Conservation (phyloP, 2,113 vertebrate genomes). For the Crotophaga sulcirostris region DNA sequence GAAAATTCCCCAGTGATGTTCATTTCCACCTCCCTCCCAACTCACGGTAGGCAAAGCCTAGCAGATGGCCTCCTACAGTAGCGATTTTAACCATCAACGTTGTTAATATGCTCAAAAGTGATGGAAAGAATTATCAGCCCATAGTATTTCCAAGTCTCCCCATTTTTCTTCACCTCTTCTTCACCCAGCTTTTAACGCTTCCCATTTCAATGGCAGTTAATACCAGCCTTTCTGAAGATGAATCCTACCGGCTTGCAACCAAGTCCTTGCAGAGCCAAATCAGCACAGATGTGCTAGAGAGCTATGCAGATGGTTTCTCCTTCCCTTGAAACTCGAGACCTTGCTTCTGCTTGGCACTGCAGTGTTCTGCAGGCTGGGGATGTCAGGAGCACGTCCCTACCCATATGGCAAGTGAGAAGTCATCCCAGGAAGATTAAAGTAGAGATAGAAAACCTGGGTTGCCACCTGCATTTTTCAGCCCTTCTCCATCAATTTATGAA, state of each 20-base stretch:
- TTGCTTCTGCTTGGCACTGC: neutral
- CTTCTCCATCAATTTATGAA: neutral
- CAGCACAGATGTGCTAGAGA: constrained; percentile 31
- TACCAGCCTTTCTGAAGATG: neutral
- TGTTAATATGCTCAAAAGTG: neutral
- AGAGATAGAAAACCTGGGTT: neutral
- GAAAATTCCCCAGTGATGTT: neutral
- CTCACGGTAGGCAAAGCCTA: neutral
- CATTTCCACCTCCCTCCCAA: neutral
- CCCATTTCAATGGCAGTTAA: neutral
- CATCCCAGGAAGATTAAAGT: neutral
- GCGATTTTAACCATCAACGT: neutral
- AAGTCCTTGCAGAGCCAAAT: neutral
- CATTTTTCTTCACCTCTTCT: neutral
- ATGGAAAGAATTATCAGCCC: neutral
- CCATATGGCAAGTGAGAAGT: neutral
- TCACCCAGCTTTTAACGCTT: neutral
- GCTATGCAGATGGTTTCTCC: neutral
- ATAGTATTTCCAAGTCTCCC: neutral
- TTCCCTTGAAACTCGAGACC: neutral
- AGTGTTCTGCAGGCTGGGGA: neutral
- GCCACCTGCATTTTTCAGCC: constrained; percentile 13
- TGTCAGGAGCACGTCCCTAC: neutral
- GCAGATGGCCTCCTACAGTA: neutral
- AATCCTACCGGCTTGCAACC: neutral